A percentile compares a stretch with the other conserved stretches of the same genome.
Conservation (phyloP, 1,140 invertebrate genomes). For the Drosophila erecta region DNA sequence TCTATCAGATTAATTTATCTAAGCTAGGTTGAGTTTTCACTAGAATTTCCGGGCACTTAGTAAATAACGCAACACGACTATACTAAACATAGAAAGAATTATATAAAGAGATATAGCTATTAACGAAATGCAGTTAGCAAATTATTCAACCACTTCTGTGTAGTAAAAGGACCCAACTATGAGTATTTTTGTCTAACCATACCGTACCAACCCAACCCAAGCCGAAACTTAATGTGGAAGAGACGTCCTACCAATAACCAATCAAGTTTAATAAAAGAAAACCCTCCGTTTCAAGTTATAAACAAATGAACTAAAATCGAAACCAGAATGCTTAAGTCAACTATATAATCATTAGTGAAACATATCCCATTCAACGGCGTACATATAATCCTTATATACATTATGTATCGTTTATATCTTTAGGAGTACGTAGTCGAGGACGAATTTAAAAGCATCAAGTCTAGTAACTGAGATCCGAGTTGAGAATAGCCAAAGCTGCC, state of each 20-base stretch:
- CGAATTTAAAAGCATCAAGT: constrained; percentile 43
- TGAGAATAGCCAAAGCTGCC: constrained; percentile 67
- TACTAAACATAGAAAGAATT: constrained; percentile 37
- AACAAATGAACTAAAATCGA: constrained; percentile 76
- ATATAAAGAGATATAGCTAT: constrained; percentile 39
- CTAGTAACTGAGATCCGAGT: constrained; percentile 33
- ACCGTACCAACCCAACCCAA: constrained; percentile 26
- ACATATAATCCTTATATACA: constrained; percentile 28
- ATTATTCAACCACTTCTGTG: constrained; percentile 57
- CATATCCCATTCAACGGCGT: constrained; percentile 58
- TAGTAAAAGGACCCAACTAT: constrained; percentile 56
- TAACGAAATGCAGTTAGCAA: constrained; percentile 50
- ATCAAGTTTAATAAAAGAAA: constrained; percentile 64
- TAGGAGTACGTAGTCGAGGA: constrained; percentile 33
- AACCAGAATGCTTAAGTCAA: constrained; percentile 53
- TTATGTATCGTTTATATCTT: constrained; percentile 17
- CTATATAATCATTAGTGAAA: constrained; percentile 47
- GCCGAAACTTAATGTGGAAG: constrained; percentile 26
- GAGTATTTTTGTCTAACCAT: constrained; percentile 66
- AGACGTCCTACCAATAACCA: constrained; percentile 70
- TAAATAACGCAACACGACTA: constrained; percentile 21
- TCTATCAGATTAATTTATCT: constrained; percentile 15
- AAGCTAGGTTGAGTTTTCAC: constrained; percentile 31
- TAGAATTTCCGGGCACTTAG: constrained; percentile 43
- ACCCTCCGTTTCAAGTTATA: constrained; percentile 82